Evolutionary conservation across 2,888 invertebrate species (phyloP).

Genomic region (Aleiodes leptofemur): DNA sequence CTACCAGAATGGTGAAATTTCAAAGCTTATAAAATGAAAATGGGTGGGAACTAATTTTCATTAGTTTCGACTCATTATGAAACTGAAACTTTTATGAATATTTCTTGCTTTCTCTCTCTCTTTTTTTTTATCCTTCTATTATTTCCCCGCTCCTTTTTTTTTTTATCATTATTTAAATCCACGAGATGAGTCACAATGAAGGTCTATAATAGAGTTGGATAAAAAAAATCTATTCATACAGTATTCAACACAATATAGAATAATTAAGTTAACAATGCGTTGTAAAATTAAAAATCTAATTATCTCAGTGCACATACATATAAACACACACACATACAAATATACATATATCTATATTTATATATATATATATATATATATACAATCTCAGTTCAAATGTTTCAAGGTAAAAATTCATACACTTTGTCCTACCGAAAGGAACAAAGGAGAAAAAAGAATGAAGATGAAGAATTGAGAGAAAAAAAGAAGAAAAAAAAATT

Average conservation of each 20-base stretch:
- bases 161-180: slow-evolving; percentile 5
- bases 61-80: slow-evolving; percentile 23
- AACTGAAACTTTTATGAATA: slow-evolving; percentile 16
- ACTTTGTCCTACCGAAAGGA: no score
- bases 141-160: background rate
- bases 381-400: no score
- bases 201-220: background rate
- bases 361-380: no score
- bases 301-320: no score
- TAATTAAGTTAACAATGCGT: background rate
- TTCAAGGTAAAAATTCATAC: no score
- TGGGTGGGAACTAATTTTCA: slow-evolving; percentile 26
- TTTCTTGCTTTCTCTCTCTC: background rate
- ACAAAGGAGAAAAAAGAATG: no score
- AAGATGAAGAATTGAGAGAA: no score
- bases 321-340: no score
- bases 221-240: background rate
- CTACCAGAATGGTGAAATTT: background rate
- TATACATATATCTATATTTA: no score
- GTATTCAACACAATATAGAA: background rate
- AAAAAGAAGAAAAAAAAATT: no score
- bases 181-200: slow-evolving; percentile 8
- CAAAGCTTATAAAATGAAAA: slow-evolving; percentile 25
- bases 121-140: background rate
- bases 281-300: no score